Evolutionary conservation across 2,888 invertebrate genomes (phyloP), one percentile per base, ranked within the genome.

Genomic region (Tetranychus truncatus): DNA sequence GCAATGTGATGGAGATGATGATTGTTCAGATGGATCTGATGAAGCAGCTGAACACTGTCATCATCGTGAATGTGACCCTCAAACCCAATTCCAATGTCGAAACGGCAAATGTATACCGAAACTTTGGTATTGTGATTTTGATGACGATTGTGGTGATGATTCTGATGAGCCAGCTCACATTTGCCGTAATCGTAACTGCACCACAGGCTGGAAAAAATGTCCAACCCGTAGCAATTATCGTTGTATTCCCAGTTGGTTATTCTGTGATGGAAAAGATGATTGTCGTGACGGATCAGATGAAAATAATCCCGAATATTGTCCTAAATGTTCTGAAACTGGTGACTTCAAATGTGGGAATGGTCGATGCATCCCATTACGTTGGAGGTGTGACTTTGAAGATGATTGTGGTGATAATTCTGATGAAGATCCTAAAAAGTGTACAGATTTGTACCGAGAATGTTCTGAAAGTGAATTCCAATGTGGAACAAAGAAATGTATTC

Each of bases 201-300:
- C 92, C 0, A 90, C 89, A 0, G 96, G 95, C 0, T 97, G 95
- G 96, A 89, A 92, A 81, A 87, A 94, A 21, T 99, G 97, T 83
- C 93, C 94, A 0, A 92, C 93, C 0, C 89, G 90, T 79, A 88
- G 91, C 1, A 93, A 93, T 84, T 96, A 96, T 82, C 87, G 95
- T 45, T 96, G 95, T 83, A 95, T 97, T 80, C 96, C 97, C 0
- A 91, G 93, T 83, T 97, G 95, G 95, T 85, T 95, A 78, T 93
- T 95, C 87, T 99, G 97, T 82, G 95, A 97, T 82, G 96, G 96
- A 15, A 94, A 94, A 82, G 95, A 97, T 81, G 96, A 97, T 82
- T 85, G 85, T 75, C 86, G 94, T 4, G 97, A 97, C 81, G 91
- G 91, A 76, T 92, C 92, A 45, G 97, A 99, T 81, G 97, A 99